phyloP scores from a whole-genome alignment of 2,113 vertebrate genomes.

The Coracopsis vasa region DNA sequence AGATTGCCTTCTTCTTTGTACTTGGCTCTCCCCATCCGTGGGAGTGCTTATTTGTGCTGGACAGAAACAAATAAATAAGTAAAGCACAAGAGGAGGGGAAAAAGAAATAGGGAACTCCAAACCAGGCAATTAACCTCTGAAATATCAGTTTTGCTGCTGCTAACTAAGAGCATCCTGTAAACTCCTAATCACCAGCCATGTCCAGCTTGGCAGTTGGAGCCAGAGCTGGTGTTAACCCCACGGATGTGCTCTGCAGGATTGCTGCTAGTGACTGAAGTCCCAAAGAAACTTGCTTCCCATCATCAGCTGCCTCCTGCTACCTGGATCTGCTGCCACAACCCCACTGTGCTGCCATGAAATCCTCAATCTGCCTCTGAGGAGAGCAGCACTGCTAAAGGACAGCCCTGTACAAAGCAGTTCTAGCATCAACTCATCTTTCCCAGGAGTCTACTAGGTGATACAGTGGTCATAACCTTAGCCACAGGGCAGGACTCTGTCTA shows the following conservation, averaged over 20 bases:
- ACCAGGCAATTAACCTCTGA: constrained; percentile 45
- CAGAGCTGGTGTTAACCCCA: background rate
- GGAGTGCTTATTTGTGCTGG: background rate
- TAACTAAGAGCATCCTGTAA: background rate
- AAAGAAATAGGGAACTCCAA: background rate
- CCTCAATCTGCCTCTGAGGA: background rate
- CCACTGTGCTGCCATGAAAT: background rate
- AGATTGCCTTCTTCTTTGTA: background rate
- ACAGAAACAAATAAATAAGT: background rate
- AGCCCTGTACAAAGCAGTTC: background rate
- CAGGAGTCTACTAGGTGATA: background rate
- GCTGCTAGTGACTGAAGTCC: background rate
- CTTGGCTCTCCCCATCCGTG: background rate
- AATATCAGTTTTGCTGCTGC: background rate
- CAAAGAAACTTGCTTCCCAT: background rate
- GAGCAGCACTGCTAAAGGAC: background rate
- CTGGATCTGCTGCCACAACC: background rate
- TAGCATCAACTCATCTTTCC: background rate
- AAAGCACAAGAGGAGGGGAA: background rate
- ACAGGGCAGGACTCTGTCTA: background rate
- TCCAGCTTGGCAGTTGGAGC: background rate
- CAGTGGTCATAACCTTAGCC: background rate
- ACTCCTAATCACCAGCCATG: background rate
- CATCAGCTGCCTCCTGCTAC: background rate
- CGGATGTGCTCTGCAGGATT: background rate